Conservation (phyloP, 64 coral and sea anemone genomes). For the Platygyra sinensis region DNA sequence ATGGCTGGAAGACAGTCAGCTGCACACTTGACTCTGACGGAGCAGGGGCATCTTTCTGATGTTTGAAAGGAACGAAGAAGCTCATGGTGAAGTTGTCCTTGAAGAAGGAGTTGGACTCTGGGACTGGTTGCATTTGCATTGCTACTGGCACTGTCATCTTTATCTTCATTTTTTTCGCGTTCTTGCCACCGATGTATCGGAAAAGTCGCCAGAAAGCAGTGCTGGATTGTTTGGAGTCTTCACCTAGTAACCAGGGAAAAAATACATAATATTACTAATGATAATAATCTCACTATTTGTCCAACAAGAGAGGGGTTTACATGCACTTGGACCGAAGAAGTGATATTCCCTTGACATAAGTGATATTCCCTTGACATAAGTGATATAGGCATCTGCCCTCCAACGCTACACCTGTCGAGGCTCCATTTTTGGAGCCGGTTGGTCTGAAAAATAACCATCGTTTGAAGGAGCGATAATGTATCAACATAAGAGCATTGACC, state of each 20-base stretch:
- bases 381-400: too few species aligned
- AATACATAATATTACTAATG: background rate
- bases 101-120: constrained; percentile 56
- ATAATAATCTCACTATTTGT: background rate
- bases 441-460: too few species aligned
- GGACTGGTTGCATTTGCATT: constrained; percentile 49
- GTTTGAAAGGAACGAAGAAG: constrained; percentile 80
- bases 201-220: constrained; percentile 75
- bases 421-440: too few species aligned
- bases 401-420: too few species aligned
- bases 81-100: constrained; percentile 76
- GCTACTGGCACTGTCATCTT: constrained; percentile 87
- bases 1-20: constrained; percentile 23
- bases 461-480: too few species aligned
- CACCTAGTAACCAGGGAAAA: constrained; percentile 9
- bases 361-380: too few species aligned
- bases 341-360: too few species aligned
- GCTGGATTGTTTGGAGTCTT: constrained; percentile 16
- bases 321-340: too few species aligned
- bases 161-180: constrained; percentile 62
- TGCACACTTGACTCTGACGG: constrained; percentile 47
- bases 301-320: too few species aligned
- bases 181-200: constrained; percentile 69
- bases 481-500: too few species aligned
- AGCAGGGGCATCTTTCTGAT: constrained; percentile 61